phyloP scores from a whole-genome alignment of 2,888 invertebrate genomes.

The Lamproptera curius region DNA sequence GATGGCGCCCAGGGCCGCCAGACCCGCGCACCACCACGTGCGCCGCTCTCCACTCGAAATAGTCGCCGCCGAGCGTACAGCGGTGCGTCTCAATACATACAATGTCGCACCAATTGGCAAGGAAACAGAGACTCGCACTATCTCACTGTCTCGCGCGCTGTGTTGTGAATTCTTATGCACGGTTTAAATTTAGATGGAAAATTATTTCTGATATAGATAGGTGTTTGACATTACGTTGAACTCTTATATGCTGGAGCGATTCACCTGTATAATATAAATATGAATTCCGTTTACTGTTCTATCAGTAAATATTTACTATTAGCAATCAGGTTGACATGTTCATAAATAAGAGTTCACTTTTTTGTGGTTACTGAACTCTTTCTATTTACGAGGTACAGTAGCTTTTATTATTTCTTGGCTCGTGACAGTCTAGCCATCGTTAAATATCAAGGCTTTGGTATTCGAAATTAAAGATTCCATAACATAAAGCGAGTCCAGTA shows the following conservation, averaged over 20 bases:
- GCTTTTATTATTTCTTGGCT: slow-evolving; percentile 3
- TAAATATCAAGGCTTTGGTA: slow-evolving; percentile 5
- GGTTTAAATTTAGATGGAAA: slow-evolving; percentile 73
- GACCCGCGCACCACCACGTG: slow-evolving; percentile 39
- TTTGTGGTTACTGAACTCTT: no score
- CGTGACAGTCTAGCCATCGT: slow-evolving; percentile 1
- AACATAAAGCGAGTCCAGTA: no score
- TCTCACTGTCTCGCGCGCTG: slow-evolving; percentile 76
- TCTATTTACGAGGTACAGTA: no score
- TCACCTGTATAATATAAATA: slow-evolving; percentile 74
- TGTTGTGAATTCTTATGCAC: slow-evolving; percentile 78
- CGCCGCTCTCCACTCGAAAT: slow-evolving; percentile 56
- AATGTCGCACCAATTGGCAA: slow-evolving; percentile 76
- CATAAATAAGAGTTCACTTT: not conserved
- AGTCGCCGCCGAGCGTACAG: slow-evolving; percentile 58
- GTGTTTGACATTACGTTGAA: slow-evolving; percentile 79
- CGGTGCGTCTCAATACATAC: slow-evolving; percentile 71
- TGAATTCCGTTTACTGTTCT: slow-evolving; percentile 44
- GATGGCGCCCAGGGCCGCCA: slow-evolving; percentile 27
- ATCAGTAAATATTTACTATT: slow-evolving; percentile 19
- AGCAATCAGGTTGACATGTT: slow-evolving; percentile 23
- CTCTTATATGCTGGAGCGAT: slow-evolving; percentile 74
- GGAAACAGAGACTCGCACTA: slow-evolving; percentile 74
- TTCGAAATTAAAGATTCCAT: not conserved
- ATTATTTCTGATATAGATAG: slow-evolving; percentile 78